phyloP scores from a whole-genome alignment of 1,140 invertebrate species.

The Ceratosolen fusciceps region DNA sequence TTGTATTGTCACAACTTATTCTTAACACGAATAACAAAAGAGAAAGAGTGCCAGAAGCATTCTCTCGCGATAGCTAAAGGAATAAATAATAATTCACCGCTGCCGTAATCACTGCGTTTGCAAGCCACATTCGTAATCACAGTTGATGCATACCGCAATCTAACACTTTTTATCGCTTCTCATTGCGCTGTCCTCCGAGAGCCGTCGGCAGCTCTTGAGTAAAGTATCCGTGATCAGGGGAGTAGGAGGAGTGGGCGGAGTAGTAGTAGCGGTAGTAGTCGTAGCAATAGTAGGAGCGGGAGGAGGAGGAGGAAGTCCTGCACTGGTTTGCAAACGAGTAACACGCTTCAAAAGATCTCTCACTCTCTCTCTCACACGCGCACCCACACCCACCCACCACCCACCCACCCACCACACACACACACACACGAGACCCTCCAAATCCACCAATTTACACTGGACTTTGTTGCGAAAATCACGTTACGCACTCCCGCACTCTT shows the following conservation, averaged over 20 bases:
- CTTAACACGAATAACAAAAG: constrained; percentile 27
- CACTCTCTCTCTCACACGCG: constrained; percentile 26
- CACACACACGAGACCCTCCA: no score
- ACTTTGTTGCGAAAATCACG: no score
- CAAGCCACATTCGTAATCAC: background rate
- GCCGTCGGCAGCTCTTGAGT: no score
- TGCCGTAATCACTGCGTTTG: constrained; percentile 13
- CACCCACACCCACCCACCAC: constrained; percentile 14
- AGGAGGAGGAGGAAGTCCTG: no score
- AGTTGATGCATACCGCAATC: constrained; percentile 16
- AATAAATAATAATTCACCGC: constrained; percentile 19
- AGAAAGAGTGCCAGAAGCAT: background rate
- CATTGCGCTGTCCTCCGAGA: constrained; percentile 60
- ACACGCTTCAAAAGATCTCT: constrained; percentile 41
- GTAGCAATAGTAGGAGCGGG: no score
- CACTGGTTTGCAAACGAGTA: background rate
- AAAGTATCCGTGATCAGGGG: constrained; percentile 69
- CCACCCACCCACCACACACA: no score
- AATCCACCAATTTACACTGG: no score
- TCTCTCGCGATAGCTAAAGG: constrained; percentile 6
- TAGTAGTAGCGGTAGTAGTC: no score
- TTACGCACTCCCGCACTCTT: no score
- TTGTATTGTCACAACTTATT: constrained; percentile 39
- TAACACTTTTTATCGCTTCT: constrained; percentile 55
- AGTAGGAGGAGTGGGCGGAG: constrained; percentile 45